Conservation (phyloP, 1,140 invertebrate genomes). For the Nylanderia fulva region DNA sequence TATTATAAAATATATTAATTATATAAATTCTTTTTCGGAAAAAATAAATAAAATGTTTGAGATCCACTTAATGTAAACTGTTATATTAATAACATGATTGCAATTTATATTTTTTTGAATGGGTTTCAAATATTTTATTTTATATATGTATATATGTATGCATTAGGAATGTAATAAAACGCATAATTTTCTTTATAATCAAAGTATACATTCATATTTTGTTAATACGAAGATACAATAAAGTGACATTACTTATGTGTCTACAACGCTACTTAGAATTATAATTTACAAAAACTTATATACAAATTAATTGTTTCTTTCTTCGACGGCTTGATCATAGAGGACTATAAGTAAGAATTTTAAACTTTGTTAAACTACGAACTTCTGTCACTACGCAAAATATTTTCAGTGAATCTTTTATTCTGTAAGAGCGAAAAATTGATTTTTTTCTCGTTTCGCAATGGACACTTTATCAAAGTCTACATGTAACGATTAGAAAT, state of each 20-base stretch:
- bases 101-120: no score
- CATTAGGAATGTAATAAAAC: not conserved
- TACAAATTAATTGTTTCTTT: slow-evolving; percentile 61
- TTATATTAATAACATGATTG: no score
- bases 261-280: slow-evolving; percentile 65
- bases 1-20: not conserved
- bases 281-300: slow-evolving; percentile 78
- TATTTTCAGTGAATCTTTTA: not conserved
- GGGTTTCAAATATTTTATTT: no score
- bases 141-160: not conserved
- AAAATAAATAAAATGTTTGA: no score
- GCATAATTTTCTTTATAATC: slow-evolving; percentile 66
- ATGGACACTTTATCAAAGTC: not conserved
- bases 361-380: not conserved
- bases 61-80: no score
- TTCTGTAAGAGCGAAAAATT: not conserved
- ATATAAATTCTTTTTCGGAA: no score
- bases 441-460: not conserved
- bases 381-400: not conserved
- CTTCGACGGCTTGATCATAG: slow-evolving; percentile 4
- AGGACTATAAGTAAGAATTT: slow-evolving; percentile 39
- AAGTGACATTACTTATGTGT: slow-evolving; percentile 49
- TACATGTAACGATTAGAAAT: slow-evolving; percentile 9
- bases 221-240: slow-evolving; percentile 63
- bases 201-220: slow-evolving; percentile 73